Evolutionary conservation across 2,888 invertebrate genomes (phyloP), one percentile per base, ranked within the genome.

Genomic region (Brenthis hecate): DNA sequence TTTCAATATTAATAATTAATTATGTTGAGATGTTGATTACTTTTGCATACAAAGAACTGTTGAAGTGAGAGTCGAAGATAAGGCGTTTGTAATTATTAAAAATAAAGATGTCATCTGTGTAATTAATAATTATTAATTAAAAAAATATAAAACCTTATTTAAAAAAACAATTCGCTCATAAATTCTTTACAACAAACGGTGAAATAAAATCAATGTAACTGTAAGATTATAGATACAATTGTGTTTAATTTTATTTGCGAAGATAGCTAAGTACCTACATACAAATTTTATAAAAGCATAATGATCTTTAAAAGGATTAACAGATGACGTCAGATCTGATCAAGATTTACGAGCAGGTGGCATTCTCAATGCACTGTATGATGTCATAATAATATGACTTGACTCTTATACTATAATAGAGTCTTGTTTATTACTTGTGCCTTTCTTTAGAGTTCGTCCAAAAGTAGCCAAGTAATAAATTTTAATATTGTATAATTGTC

Each of bases 241-340:
- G 19, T 57, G 0, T 57, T 57, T 19, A 58, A 13, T 48, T 58
- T 58, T 6, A 60, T 48, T n/a, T 50, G 48, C 28, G 48, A 48
- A 60, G 28, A 48, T n/a, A 43, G 8, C n/a, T 48, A 28, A 48
- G 48, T 47, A n/a, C 19, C 19, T 19, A 19, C 13, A n/a, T 48
- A n/a, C 14, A 14, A 53, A 67, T 63, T 63, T 36, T 58, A 64
- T 60, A 43, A 62, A 54, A 56, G n/a, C 43, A 56, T 61, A 61
- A 61, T 50, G 50, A 57, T 48, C 66, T 66, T 13, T 60, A 57
- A 60, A 14, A 60, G 60, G 67, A 56, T 64, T 61, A 56, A 64
- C n/a, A 32, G 53, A 14, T 70, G 67, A 65, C 70, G 67, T 67
- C 64, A 70, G 13, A 6, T 50, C 56, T 54, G 8, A 8, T 19